phyloP scores from a whole-genome alignment of 2,888 invertebrate species.

The Drosophila glabriapex region DNA sequence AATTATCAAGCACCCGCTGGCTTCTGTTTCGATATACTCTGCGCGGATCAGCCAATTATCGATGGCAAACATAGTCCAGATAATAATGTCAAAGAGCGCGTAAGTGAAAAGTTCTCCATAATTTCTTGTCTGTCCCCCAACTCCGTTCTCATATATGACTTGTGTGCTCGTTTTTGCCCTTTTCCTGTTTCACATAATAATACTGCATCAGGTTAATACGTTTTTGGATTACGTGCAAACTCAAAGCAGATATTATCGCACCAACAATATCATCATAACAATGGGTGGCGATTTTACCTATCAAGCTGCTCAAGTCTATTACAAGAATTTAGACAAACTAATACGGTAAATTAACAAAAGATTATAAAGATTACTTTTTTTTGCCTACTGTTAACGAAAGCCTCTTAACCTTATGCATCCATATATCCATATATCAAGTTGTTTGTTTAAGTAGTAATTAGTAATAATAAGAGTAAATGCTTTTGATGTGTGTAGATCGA shows the following conservation, averaged over 20 bases:
- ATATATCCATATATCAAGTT: constrained; percentile 5
- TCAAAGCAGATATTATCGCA: constrained; percentile 88
- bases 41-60: constrained; percentile 93
- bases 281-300: constrained; percentile 98
- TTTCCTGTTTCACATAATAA: constrained; percentile 1
- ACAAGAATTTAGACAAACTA: constrained; percentile 93
- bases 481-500: constrained; percentile 86
- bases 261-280: constrained; percentile 92
- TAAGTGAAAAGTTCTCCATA: constrained; percentile 83
- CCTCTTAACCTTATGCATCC: constrained; percentile 22
- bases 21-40: constrained; percentile 96
- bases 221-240: constrained; percentile 87
- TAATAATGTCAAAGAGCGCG: constrained; percentile 92
- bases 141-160: constrained; percentile 16
- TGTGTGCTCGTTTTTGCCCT: constrained; percentile 32
- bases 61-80: constrained; percentile 92
- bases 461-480: constrained; percentile 8
- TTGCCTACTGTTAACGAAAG: constrained; percentile 47
- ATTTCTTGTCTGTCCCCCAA: constrained; percentile 1
- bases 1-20: constrained; percentile 94
- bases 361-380: neutral
- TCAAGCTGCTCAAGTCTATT: constrained; percentile 92
- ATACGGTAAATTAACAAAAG: constrained; percentile 86
- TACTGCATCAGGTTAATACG: constrained; percentile 79
- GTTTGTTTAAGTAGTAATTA: neutral